Conservation (phyloP, 1,140 invertebrate species). For the Mamestra configurata region DNA sequence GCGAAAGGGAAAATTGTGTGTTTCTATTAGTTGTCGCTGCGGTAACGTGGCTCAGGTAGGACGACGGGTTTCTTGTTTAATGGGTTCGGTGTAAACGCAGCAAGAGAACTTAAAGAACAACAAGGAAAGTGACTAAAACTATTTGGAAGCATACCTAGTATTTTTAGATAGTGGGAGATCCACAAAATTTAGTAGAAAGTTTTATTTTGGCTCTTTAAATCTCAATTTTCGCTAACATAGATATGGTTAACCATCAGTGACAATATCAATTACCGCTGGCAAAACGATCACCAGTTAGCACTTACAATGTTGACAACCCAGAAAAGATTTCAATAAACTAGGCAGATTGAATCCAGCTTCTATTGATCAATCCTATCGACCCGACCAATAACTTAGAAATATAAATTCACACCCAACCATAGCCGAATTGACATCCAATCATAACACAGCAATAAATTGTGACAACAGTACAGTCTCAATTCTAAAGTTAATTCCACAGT, state of each 20-base stretch:
- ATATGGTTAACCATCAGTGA: no score
- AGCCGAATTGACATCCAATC: constrained; percentile 38
- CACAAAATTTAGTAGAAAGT: no score
- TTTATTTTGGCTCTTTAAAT: no score
- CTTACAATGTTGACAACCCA: not conserved
- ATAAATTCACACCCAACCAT: constrained; percentile 8
- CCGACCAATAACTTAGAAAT: constrained; percentile 26
- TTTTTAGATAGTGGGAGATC: no score
- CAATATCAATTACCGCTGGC: no score
- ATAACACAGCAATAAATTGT: constrained; percentile 33
- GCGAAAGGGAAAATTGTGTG: constrained; percentile 44
- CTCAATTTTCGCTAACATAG: no score
- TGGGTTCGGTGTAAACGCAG: not conserved
- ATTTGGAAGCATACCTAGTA: not conserved
- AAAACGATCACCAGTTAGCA: not conserved
- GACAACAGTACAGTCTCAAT: constrained; percentile 27
- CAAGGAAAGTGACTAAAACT: not conserved
- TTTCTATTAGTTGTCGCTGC: constrained; percentile 20
- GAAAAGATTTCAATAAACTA: not conserved
- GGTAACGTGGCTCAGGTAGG: not conserved
- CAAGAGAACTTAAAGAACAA: not conserved
- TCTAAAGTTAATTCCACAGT: constrained; percentile 29
- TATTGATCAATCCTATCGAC: constrained; percentile 8
- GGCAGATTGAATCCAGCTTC: not conserved
- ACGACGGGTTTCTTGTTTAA: not conserved